Conservation (phyloP, 2,797 vertebrate genomes). For the Tapirus indicus region DNA sequence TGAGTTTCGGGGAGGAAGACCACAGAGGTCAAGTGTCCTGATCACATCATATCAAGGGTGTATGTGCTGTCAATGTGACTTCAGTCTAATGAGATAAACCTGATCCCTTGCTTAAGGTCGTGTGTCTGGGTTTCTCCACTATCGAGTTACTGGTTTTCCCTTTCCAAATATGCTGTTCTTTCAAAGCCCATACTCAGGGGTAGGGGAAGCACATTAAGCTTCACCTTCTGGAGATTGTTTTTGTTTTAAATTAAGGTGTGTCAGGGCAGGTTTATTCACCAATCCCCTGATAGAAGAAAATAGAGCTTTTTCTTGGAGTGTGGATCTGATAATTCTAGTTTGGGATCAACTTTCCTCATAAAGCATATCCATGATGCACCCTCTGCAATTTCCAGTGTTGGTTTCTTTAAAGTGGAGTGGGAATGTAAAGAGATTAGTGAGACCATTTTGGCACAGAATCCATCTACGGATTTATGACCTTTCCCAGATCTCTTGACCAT, state of each 20-base stretch:
- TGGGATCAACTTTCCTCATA: fast-evolving
- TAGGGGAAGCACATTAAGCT: fast-evolving
- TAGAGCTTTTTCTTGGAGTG: not conserved
- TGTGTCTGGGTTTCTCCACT: too few species aligned
- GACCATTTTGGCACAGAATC: fast-evolving
- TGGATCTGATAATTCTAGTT: not conserved
- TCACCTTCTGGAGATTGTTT: not conserved
- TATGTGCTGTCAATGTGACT: fast-evolving
- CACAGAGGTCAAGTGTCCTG: fast-evolving
- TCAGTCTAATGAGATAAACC: fast-evolving
- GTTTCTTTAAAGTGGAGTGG: not conserved
- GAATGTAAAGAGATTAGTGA: too few species aligned
- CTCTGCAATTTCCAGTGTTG: fast-evolving
- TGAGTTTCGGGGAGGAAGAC: not conserved
- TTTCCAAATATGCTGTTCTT: fast-evolving
- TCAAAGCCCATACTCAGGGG: not conserved
- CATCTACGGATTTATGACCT: fast-evolving
- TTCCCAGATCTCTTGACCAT: not conserved
- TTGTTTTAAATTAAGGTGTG: not conserved
- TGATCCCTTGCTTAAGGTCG: not conserved
- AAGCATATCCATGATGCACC: fast-evolving
- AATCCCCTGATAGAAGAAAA: not conserved
- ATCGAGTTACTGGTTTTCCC: not conserved
- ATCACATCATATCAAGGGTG: fast-evolving
- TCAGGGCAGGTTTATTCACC: too few species aligned